Evolutionary conservation across 2,113 vertebrate genomes (phyloP).

Genomic region (Phylloscopus trochilus): DNA sequence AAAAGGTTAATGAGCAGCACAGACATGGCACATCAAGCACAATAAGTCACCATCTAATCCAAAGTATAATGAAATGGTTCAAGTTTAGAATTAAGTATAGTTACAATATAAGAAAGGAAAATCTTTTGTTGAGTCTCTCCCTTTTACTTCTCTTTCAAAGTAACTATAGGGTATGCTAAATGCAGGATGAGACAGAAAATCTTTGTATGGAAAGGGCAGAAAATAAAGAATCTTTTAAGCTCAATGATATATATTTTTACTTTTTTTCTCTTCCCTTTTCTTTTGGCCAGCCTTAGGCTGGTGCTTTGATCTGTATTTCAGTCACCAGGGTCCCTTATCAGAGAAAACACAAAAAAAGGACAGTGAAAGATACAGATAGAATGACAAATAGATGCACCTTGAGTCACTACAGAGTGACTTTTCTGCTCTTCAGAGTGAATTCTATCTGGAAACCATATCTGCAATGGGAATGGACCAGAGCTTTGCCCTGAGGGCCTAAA

Average conservation of each 20-base stretch:
- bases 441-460: neutral
- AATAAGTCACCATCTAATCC: neutral
- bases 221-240: slow-evolving; percentile 16
- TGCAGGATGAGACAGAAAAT: neutral
- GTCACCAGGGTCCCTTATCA: slow-evolving; percentile 55
- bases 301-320: slow-evolving; percentile 63
- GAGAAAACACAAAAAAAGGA: slow-evolving; percentile 29
- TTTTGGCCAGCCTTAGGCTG: slow-evolving; percentile 35
- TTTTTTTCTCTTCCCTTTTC: neutral
- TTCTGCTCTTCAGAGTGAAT: slow-evolving; percentile 8
- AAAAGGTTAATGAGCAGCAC: neutral
- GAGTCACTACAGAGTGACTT: neutral
- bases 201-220: slow-evolving; percentile 10
- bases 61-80: neutral
- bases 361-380: neutral
- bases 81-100: neutral
- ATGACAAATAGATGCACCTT: slow-evolving; percentile 39
- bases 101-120: neutral
- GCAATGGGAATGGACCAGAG: neutral
- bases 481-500: neutral
- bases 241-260: neutral
- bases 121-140: neutral
- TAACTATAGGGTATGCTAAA: neutral
- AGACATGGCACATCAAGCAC: neutral
- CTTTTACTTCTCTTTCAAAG: neutral